Evolutionary conservation across 23 tunicate genomes (phyloP), one percentile per base, ranked within the genome.

Genomic region (Clavelina lepadiformis): DNA sequence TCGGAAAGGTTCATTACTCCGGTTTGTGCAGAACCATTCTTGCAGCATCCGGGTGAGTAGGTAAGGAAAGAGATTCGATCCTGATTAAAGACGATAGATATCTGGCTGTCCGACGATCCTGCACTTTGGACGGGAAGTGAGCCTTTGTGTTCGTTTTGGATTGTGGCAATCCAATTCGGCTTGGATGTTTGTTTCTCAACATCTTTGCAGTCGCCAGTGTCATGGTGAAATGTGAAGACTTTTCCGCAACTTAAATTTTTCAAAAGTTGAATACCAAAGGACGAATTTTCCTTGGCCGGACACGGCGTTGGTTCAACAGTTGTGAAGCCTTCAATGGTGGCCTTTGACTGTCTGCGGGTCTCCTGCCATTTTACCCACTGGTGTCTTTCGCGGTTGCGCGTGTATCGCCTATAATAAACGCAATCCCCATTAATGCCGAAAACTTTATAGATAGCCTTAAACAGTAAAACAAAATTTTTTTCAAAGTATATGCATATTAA

Each of bases 341-440:
- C 69, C 28, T 63, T 63, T 18, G 69, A 35, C 25, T 63, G 69
- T 6, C 27, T 35, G 27, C 69, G 50, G 28, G 33, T 35, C 28
- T 63, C 51, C 51, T 63, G 69, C 69, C 51, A 35, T 63, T 63
- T 37, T 19, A 37, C 69, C 69, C 69, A 63, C 25, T 32, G 21
- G 21, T 32, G 21, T 35, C 37, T 63, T 22, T 35, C 69, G 8
- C 51, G 51, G 15, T 21, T 35, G 21, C 51, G 51, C 4, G 18
- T 35, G 51, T 51, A 63, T 35, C 29, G 11, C 21, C 69, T 63
- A 22, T 5, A 63, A 31, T 8, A 53, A 13, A 13, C 49, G 15
- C 49, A 11, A 41, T 11, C 13, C 49, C 15, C 49, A 41, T 41
- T 41, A 41, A 41, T 8, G 49, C 13, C 49, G 49, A 15, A 8